Conservation (phyloP, 1,140 invertebrate species). For the Ceratina japonica region DNA sequence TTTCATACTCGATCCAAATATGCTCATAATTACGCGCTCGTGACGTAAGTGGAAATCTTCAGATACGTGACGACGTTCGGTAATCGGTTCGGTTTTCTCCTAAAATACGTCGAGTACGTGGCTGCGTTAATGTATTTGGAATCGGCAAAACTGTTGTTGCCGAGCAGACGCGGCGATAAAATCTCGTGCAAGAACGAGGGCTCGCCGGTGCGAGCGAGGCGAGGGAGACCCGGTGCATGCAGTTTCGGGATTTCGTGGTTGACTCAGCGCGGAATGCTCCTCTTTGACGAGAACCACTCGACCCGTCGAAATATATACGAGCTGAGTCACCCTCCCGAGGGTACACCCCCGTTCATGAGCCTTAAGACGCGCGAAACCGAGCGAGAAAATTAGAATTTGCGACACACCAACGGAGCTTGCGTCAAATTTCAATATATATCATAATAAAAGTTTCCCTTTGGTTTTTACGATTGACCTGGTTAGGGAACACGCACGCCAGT, state of each 20-base stretch:
- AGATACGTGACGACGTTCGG: no score
- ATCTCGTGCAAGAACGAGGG: not conserved
- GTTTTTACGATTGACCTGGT: conserved; percentile 1
- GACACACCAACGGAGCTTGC: no score
- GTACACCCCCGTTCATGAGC: conserved; percentile 39
- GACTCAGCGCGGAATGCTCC: conserved; percentile 58
- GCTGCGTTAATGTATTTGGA: no score
- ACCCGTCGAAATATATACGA: conserved; percentile 55
- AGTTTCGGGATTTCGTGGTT: conserved; percentile 48
- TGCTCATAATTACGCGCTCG: not conserved
- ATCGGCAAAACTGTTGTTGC: not conserved
- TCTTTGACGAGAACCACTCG: conserved; percentile 59
- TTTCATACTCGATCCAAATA: not conserved
- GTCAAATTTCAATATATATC: not conserved
- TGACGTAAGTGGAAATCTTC: no score
- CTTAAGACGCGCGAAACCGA: no score
- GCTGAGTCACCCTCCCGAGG: conserved; percentile 50
- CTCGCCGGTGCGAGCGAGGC: no score
- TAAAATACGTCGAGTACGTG: no score
- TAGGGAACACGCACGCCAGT: not conserved
- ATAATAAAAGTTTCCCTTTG: not conserved
- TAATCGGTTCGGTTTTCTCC: no score
- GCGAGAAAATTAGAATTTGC: no score
- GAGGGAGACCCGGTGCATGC: conserved; percentile 11
- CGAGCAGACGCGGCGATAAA: not conserved